These are phyloP conservation scores for Tretioscincus oriximinensis DNA, from an alignment of 2,113 vertebrate species.

Conservation along the genomic window DNA sequence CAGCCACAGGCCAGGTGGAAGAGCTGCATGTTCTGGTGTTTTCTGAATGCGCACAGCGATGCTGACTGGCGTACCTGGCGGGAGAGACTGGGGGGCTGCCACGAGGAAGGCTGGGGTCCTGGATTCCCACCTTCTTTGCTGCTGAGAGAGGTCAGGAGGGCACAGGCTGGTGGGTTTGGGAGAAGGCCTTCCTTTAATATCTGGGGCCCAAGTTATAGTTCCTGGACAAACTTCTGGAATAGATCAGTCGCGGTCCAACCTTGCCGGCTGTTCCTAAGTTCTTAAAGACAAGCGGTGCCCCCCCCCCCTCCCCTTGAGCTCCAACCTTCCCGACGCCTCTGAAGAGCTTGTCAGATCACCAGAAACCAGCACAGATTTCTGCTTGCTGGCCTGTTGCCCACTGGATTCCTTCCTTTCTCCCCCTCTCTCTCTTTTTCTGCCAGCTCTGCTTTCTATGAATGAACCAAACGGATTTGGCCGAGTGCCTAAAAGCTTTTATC, in stretches of 20 bases:
- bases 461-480: conserved; percentile 57
- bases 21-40: too few species aligned
- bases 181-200: too few species aligned
- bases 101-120: neutral
- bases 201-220: too few species aligned
- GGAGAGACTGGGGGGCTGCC: too few species aligned
- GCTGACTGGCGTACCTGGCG: accelerated
- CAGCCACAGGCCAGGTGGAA: too few species aligned
- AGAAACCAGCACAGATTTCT: conserved; percentile 31
- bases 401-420: conserved; percentile 11
- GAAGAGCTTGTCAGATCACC: conserved; percentile 41
- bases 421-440: neutral
- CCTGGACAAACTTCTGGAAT: too few species aligned
- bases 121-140: neutral
- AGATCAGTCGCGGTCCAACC: too few species aligned
- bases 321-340: conserved; percentile 38
- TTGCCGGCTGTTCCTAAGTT: too few species aligned
- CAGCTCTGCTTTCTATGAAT: conserved; percentile 59
- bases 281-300: too few species aligned
- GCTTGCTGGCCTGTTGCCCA: conserved; percentile 58
- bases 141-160: neutral
- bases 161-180: too few species aligned
- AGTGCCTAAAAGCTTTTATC: conserved; percentile 62
- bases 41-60: neutral
- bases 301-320: neutral